Percentiles rank a stretch among this genome's conserved stretches.
Evolutionary conservation across 2,113 vertebrate species (phyloP).

Genomic region (Serilophus lunatus): DNA sequence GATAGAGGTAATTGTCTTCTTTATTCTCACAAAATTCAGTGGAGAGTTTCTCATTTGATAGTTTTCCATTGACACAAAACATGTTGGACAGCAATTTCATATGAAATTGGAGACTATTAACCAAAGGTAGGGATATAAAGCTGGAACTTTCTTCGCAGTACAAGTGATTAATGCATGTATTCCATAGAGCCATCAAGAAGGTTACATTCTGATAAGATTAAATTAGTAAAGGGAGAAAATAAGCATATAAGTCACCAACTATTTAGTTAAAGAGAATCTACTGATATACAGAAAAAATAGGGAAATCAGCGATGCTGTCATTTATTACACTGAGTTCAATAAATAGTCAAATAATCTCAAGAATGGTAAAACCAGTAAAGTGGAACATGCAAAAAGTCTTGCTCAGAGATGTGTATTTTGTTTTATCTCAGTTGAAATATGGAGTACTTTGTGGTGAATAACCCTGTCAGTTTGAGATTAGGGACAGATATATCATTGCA

Average conservation of each 20-base stretch:
- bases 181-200: background rate
- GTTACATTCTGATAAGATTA: background rate
- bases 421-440: slow-evolving; percentile 26
- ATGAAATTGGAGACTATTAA: background rate
- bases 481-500: background rate
- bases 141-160: background rate
- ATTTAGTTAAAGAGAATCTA: background rate
- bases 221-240: slow-evolving; percentile 23
- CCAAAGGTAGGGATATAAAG: background rate
- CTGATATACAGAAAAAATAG: background rate
- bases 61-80: background rate
- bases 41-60: background rate
- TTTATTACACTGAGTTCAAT: slow-evolving; percentile 30
- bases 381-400: background rate
- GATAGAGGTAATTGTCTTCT: background rate
- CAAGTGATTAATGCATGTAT: background rate
- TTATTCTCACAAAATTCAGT: background rate
- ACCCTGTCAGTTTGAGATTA: background rate
- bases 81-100: background rate
- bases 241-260: background rate
- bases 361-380: slow-evolving; percentile 33
- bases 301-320: background rate
- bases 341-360: slow-evolving; percentile 48
- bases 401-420: slow-evolving; percentile 30
- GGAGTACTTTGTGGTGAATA: slow-evolving; percentile 29